A percentile compares a stretch with the other conserved stretches of the same genome.
These are phyloP conservation scores for Bubo blakistoni DNA, from an alignment of 2,113 vertebrate genomes.

Conservation along the genomic window DNA sequence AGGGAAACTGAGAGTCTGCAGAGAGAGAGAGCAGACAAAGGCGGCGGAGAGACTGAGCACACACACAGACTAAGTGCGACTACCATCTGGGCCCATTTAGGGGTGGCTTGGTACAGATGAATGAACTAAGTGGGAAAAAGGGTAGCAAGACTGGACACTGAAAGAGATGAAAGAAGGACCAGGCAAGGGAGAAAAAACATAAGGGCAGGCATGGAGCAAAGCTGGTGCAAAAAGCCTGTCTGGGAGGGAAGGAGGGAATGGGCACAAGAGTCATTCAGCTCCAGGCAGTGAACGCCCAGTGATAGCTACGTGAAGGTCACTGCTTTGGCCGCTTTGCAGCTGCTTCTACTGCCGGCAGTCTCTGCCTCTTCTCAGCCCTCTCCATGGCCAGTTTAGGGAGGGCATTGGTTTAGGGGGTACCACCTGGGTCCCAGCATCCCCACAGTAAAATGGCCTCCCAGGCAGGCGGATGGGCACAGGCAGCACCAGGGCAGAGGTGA, in stretches of 20 bases:
- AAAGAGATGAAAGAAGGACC: neutral
- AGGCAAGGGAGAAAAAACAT: neutral
- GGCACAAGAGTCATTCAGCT: neutral
- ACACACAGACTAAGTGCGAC: neutral
- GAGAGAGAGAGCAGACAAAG: neutral
- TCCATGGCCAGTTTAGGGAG: neutral
- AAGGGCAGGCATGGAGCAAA: neutral
- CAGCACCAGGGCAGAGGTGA: neutral
- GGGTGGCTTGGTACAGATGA: rapidly evolving
- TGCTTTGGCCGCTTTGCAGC: neutral
- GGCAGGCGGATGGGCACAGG: neutral
- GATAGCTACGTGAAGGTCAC: neutral
- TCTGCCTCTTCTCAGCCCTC: neutral
- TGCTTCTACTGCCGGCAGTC: neutral
- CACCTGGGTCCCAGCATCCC: slow-evolving; percentile 11
- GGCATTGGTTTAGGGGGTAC: neutral
- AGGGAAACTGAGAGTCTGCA: neutral
- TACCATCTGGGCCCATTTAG: neutral
- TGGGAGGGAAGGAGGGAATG: neutral
- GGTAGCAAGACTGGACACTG: neutral
- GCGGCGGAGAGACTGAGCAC: neutral
- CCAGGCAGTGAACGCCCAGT: neutral
- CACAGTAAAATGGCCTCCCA: rapidly evolving
- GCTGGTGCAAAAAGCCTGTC: neutral
- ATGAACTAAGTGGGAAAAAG: neutral